A percentile compares a stretch with the other conserved stretches of the same genome.
These are phyloP conservation scores for Petrocephalus sullivani DNA, from an alignment of 2,797 vertebrate genomes.

Conservation along the genomic window DNA sequence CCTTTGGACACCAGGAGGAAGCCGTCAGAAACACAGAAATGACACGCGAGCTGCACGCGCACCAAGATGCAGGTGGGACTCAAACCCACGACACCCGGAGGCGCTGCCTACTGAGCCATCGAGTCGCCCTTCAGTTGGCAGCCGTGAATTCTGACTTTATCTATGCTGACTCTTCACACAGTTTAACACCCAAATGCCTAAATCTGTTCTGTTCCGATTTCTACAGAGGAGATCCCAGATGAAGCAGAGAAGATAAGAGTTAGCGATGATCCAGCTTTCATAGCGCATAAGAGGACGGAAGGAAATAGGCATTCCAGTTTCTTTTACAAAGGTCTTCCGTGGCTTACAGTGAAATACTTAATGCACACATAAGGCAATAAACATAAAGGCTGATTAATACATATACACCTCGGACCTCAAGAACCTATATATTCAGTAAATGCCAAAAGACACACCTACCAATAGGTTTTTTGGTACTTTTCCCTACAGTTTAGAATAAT, in stretches of 20 bases:
- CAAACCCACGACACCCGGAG: not conserved
- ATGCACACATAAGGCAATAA: not conserved
- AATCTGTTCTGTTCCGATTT: not conserved
- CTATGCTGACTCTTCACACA: not conserved
- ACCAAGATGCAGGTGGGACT: not conserved
- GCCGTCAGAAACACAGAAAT: not conserved
- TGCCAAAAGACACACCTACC: not conserved
- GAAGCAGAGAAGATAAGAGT: not conserved
- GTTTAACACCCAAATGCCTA: not conserved
- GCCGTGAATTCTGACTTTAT: not conserved
- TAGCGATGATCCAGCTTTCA: not conserved
- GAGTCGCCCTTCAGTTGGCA: not conserved
- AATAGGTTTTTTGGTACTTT: not conserved
- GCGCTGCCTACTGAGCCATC: not conserved
- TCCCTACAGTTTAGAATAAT: not conserved
- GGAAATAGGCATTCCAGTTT: not conserved
- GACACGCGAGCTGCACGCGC: not conserved
- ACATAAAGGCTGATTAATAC: not conserved
- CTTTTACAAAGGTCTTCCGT: too few species aligned
- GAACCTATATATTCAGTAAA: not conserved
- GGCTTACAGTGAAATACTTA: not conserved
- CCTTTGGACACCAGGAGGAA: not conserved
- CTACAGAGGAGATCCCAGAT: not conserved
- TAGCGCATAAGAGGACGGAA: not conserved
- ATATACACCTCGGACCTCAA: not conserved